A percentile compares a stretch with the other conserved stretches of the same genome.
These are phyloP conservation scores for Caenorhabditis sp. DNA, from an alignment of 2,888 invertebrate genomes.

Conservation along the genomic window DNA sequence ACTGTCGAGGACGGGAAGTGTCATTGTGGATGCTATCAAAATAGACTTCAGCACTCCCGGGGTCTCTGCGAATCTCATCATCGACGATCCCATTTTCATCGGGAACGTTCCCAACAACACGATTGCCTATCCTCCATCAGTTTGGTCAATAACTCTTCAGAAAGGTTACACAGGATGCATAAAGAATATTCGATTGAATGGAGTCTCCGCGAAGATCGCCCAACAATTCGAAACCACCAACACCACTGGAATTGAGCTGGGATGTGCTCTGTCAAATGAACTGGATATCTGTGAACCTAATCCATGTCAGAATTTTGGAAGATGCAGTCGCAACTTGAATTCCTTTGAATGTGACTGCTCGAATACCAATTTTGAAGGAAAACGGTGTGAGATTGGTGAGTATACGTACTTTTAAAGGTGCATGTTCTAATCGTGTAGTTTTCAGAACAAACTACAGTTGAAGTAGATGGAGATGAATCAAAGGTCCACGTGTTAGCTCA, in stretches of 20 bases:
- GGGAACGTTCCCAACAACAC: constrained; percentile 63
- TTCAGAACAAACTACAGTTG: constrained; percentile 68
- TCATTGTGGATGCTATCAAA: constrained; percentile 79
- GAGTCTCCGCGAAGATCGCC: constrained; percentile 81
- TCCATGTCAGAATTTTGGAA: constrained; percentile 80
- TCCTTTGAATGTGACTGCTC: constrained; percentile 80
- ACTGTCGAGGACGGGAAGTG: constrained; percentile 78
- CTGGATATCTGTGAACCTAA: constrained; percentile 73
- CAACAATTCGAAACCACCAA: constrained; percentile 74
- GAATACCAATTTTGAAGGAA: constrained; percentile 77
- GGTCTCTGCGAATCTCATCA: constrained; percentile 81
- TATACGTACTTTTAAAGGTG: neutral
- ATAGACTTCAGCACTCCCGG: constrained; percentile 83
- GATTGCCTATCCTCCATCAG: constrained; percentile 68
- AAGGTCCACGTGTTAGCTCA: constrained; percentile 63
- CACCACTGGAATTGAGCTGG: constrained; percentile 73
- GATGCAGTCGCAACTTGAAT: constrained; percentile 67
- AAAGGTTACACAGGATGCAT: constrained; percentile 80
- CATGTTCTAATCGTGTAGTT: neutral
- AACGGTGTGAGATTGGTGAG: constrained; percentile 73
- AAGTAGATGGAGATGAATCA: constrained; percentile 66
- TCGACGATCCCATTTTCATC: constrained; percentile 70
- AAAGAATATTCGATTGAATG: constrained; percentile 82
- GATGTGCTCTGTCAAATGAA: constrained; percentile 69
- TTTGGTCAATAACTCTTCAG: constrained; percentile 73